A percentile compares a stretch with the other conserved stretches of the same genome.
These are phyloP conservation scores for Urophycis tenuis DNA, from an alignment of 2,797 vertebrate genomes.

Conservation along the genomic window DNA sequence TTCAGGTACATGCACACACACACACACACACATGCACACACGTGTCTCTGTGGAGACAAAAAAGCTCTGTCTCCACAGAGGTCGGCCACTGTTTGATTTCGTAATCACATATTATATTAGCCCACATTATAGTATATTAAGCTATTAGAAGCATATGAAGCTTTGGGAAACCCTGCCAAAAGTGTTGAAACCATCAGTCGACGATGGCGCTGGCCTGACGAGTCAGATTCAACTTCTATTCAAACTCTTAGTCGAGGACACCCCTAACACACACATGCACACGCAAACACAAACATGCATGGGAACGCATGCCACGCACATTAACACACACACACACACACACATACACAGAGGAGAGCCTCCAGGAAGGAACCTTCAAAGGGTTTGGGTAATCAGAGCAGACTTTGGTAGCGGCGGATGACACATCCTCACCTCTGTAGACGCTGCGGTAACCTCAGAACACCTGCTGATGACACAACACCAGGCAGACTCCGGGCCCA, in stretches of 20 bases:
- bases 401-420: not conserved
- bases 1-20: slow-evolving; percentile 19
- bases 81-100: no score
- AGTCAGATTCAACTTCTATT: no score
- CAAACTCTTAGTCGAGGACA: no score
- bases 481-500: slow-evolving; percentile 25
- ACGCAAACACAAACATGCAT: not conserved
- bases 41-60: no score
- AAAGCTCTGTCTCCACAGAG: no score
- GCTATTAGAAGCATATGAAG: no score
- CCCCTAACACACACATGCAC: not conserved
- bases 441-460: slow-evolving; percentile 30
- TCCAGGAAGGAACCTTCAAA: slow-evolving; percentile 9
- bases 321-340: slow-evolving; percentile 28
- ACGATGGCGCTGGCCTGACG: no score
- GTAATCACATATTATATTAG: no score
- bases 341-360: slow-evolving; percentile 14
- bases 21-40: not conserved
- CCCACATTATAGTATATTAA: no score
- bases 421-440: slow-evolving; percentile 23
- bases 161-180: no score
- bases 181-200: no score
- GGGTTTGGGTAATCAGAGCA: not conserved
- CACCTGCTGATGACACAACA: slow-evolving; percentile 3
- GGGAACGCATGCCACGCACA: not conserved